A percentile compares a stretch with the other conserved stretches of the same genome.
Evolutionary conservation across 1,140 invertebrate species (phyloP).

Genomic region (Macrocentrus cingulum): DNA sequence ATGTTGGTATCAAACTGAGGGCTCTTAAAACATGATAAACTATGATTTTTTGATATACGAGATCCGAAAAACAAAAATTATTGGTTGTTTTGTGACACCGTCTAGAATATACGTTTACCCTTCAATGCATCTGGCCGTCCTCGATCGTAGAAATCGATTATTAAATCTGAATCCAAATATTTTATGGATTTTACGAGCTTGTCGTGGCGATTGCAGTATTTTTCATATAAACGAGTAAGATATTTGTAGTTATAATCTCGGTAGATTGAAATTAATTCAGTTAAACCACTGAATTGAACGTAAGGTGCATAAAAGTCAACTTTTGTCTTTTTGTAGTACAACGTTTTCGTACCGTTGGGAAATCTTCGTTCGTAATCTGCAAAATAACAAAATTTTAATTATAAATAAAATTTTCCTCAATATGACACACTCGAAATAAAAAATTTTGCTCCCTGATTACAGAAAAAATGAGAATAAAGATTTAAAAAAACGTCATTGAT

Average conservation of each 20-base stretch:
- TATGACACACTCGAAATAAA: too few relatives aligned
- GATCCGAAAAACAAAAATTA: too few relatives aligned
- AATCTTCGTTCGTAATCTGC: slow-evolving; percentile 74
- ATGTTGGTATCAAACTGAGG: too few relatives aligned
- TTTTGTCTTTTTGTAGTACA: slow-evolving; percentile 74
- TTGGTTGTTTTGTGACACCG: too few relatives aligned
- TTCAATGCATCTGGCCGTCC: slow-evolving; percentile 71
- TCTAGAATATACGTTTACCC: too few relatives aligned
- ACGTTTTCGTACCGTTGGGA: slow-evolving; percentile 70
- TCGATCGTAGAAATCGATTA: slow-evolving; percentile 68
- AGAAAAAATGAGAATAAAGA: too few relatives aligned
- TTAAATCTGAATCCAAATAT: slow-evolving; percentile 61
- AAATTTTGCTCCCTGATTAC: too few relatives aligned
- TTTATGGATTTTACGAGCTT: slow-evolving; percentile 64
- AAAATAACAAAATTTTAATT: too few relatives aligned
- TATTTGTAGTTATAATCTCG: slow-evolving; percentile 68
- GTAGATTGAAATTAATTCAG: slow-evolving; percentile 70
- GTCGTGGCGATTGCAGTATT: slow-evolving; percentile 72
- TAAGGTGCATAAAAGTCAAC: slow-evolving; percentile 80
- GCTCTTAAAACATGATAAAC: too few relatives aligned
- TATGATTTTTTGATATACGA: too few relatives aligned
- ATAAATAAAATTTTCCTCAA: too few relatives aligned
- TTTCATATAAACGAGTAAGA: slow-evolving; percentile 66
- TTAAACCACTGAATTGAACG: slow-evolving; percentile 69
- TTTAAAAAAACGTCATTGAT: too few relatives aligned